Conservation (phyloP, 2,797 vertebrate genomes). For the Xiphophorus birchmanni region DNA sequence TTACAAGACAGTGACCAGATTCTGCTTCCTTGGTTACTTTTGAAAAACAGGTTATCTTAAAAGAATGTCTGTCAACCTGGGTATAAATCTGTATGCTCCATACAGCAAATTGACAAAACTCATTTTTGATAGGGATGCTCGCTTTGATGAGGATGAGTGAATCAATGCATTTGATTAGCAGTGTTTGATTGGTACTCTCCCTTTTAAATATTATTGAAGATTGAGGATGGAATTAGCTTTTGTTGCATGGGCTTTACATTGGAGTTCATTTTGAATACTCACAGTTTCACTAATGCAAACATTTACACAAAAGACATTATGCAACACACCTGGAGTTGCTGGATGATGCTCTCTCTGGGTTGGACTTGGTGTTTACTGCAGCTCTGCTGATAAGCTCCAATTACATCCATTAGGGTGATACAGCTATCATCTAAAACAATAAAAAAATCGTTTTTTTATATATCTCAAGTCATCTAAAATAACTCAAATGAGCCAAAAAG, state of each 20-base stretch:
- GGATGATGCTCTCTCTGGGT: conserved; percentile 70
- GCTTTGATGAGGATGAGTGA: neutral
- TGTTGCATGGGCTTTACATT: neutral
- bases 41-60: neutral
- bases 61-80: neutral
- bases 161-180: neutral
- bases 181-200: neutral
- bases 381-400: conserved; percentile 76
- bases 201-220: neutral
- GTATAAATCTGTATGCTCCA: neutral
- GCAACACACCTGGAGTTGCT: conserved; percentile 79
- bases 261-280: neutral
- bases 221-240: neutral
- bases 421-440: conserved; percentile 73
- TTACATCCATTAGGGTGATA: conserved; percentile 76
- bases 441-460: conserved; percentile 5
- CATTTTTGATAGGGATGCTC: neutral
- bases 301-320: neutral
- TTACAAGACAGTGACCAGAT: neutral
- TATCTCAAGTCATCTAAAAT: conserved; percentile 18
- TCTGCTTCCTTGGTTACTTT: neutral
- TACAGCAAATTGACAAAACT: neutral
- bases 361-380: conserved; percentile 79
- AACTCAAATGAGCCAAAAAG: neutral
- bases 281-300: neutral